Evolutionary conservation across 2,888 invertebrate genomes (phyloP), one percentile per base, ranked within the genome.

Genomic region (Tetheella fluctuosa): DNA sequence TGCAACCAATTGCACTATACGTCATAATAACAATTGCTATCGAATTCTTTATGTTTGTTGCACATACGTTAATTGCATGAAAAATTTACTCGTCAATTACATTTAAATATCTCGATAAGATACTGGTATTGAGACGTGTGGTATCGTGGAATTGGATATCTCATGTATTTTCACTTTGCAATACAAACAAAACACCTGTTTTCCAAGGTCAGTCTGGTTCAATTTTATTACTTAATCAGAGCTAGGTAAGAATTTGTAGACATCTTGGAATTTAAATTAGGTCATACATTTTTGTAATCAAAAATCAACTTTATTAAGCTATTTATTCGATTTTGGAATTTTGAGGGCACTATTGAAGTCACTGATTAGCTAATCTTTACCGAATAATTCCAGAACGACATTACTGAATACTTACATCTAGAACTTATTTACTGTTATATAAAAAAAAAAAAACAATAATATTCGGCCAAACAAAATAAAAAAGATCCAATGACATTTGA

Each of bases 181-280:
- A 74, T 67, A 69, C 71, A 76, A 74, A 74, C 70, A 81, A 82
- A 72, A 63, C 80, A 81, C 82, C 79, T 81, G 84, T 64, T 64
- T 57, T 20, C 20, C 34, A 55, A 55, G 55, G 55, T 34, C 55
- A 7, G 48, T 20, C 54, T 55, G 20, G 17, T 55, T 55, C 20
- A 13, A 34, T 54, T 54, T 54, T 54, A 34, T 34, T 34, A 17
- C 53, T 15, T 8, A 25, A 53, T n/a, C 28, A 53, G n/a, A 23
- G 15, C 25, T n/a, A 53, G 53, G 25, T 20, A 48, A 48, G 48
- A 7, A 20, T 48, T 48, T 20, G 20, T 48, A 48, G 20, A 10
- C 48, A 20, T 48, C 20, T 20, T 48, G 48, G 2, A 1, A 10
- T 48, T 48, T 48, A n/a, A 48, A 48, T 48, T 48, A 7, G 48